These are phyloP conservation scores for Onthophagus sagittarius DNA, from an alignment of 2,888 invertebrate genomes.

Conservation along the genomic window DNA sequence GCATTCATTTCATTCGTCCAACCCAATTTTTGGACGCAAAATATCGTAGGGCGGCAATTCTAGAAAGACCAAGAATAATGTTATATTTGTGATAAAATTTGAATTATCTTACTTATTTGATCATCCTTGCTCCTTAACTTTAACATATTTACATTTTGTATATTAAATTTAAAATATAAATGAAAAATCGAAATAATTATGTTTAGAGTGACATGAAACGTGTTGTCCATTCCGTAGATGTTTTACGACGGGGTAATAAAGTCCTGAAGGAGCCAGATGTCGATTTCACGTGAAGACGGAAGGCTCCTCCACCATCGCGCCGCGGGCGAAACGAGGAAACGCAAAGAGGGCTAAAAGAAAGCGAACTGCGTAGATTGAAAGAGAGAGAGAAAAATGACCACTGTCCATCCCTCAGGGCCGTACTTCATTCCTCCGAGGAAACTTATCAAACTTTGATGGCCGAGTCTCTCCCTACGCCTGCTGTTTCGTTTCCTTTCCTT, in stretches of 20 bases:
- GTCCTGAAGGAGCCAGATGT: not conserved
- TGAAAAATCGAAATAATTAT: too few relatives aligned
- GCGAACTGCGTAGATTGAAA: constrained; percentile 49
- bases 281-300: not conserved
- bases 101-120: too few relatives aligned
- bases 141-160: too few relatives aligned
- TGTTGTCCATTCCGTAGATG: not conserved
- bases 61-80: too few relatives aligned
- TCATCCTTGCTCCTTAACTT: too few relatives aligned
- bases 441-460: constrained; percentile 52
- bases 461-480: constrained; percentile 24
- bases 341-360: not conserved
- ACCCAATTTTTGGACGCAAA: too few relatives aligned
- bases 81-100: too few relatives aligned
- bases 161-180: too few relatives aligned
- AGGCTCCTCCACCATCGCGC: not conserved
- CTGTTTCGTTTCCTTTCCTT: too few relatives aligned
- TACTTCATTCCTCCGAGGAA: constrained; percentile 35
- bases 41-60: too few relatives aligned
- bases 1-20: too few relatives aligned
- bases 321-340: not conserved
- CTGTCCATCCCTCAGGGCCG: constrained; percentile 46
- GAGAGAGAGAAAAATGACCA: constrained; percentile 56
- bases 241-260: not conserved
- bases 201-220: not conserved